Evolutionary conservation across 2,797 vertebrate genomes (phyloP).

Genomic region (Benthosema pterotum): DNA sequence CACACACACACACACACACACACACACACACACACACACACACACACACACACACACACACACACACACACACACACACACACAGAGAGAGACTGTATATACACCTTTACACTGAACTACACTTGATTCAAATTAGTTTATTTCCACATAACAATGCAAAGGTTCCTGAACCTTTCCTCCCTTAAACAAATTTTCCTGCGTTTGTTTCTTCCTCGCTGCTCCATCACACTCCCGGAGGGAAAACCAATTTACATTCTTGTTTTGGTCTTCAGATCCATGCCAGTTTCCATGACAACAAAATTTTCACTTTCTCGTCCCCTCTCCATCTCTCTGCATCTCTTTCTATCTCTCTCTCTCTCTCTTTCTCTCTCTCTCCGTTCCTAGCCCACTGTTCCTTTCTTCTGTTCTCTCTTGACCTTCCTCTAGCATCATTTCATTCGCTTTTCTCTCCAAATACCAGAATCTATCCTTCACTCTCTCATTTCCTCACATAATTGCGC

Average conservation of each 20-base stretch:
- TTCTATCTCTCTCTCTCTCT: conserved; percentile 33
- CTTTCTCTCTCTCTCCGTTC: conserved; percentile 61
- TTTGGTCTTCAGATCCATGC: conserved; percentile 86
- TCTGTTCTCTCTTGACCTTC: conserved; percentile 70
- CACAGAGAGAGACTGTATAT: too few species aligned
- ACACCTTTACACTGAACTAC: conserved; percentile 6
- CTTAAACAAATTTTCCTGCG: conserved; percentile 44
- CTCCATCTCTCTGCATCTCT: conserved; percentile 24
- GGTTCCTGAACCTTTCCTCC: conserved; percentile 24
- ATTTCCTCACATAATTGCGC: conserved; percentile 71
- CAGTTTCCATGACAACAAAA: conserved; percentile 95
- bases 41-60: too few species aligned
- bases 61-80: too few species aligned
- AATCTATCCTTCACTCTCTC: conserved; percentile 59
- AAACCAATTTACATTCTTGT: conserved; percentile 89
- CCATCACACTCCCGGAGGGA: conserved; percentile 76
- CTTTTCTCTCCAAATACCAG: conserved; percentile 54
- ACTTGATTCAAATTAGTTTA: conserved; percentile 28
- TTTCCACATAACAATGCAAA: conserved; percentile 37
- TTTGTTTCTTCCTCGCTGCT: conserved; percentile 68
- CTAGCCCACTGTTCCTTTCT: conserved; percentile 66
- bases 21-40: too few species aligned
- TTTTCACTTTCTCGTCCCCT: conserved; percentile 82
- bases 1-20: too few species aligned
- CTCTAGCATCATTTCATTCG: conserved; percentile 59